phyloP scores from a whole-genome alignment of 2,797 vertebrate genomes.

The Hypotaenidia philippensis region DNA sequence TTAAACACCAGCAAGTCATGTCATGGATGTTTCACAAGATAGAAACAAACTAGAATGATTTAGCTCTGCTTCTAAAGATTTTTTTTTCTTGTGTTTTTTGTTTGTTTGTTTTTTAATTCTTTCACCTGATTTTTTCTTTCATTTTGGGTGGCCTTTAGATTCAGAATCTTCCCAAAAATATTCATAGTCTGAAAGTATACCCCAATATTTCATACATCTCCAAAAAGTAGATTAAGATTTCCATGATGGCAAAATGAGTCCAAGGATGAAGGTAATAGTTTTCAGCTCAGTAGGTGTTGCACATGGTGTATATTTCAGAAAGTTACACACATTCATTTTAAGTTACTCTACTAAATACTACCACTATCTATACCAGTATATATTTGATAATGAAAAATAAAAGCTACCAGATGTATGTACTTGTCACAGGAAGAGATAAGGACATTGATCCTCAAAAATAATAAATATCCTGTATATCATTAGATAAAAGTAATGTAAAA shows the following conservation, averaged over 20 bases:
- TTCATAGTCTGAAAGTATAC: neutral
- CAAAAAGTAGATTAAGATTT: neutral
- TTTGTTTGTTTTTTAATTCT: neutral
- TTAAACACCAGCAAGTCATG: neutral
- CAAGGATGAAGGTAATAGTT: neutral
- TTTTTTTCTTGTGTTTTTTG: fast-evolving
- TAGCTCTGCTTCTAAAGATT: neutral
- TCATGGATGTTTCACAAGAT: neutral
- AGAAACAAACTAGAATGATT: neutral
- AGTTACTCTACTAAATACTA: neutral
- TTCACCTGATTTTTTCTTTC: neutral
- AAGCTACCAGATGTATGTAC: neutral
- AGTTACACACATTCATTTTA: neutral
- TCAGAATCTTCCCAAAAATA: neutral
- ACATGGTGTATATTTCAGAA: neutral
- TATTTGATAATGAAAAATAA: neutral
- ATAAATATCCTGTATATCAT: neutral
- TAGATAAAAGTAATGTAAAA: neutral
- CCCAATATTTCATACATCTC: neutral
- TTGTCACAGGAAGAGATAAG: neutral
- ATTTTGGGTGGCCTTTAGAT: neutral
- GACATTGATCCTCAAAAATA: neutral
- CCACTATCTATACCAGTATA: neutral
- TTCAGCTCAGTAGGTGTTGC: neutral
- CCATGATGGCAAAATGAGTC: neutral